These are phyloP conservation scores for Hypotaenidia philippensis DNA, from an alignment of 2,797 vertebrate species.

Conservation along the genomic window DNA sequence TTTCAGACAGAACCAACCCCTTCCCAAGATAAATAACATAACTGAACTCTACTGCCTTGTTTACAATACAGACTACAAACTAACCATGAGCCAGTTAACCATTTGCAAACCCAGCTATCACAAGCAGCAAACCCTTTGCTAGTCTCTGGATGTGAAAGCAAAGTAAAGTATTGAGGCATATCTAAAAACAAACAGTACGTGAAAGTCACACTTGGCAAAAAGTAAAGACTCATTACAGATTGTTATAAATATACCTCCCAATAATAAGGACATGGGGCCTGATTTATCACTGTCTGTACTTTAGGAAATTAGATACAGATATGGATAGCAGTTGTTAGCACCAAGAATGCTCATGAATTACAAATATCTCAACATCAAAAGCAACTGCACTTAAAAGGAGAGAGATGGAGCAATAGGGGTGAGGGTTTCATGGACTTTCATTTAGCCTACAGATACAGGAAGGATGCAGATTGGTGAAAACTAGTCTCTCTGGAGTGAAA, in stretches of 20 bases:
- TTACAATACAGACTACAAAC: neutral
- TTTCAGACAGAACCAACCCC: neutral
- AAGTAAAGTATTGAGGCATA: neutral
- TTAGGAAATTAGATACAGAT: rapidly evolving
- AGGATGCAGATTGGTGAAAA: neutral
- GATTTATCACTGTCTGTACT: neutral
- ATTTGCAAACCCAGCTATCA: neutral
- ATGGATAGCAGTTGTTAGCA: rapidly evolving
- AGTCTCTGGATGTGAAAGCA: too few relatives aligned
- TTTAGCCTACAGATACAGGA: neutral
- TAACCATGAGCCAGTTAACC: neutral
- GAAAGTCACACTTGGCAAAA: neutral
- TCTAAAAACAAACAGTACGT: neutral
- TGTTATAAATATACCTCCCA: neutral
- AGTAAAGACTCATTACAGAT: neutral
- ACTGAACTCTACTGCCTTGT: neutral
- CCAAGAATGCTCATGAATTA: neutral
- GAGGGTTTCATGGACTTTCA: neutral
- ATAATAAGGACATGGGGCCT: rapidly evolving
- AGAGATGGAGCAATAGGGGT: neutral
- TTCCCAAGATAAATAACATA: neutral
- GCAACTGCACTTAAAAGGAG: neutral
- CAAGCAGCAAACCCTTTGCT: neutral
- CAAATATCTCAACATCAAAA: neutral
- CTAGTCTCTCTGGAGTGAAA: neutral